Evolutionary conservation across 2,797 vertebrate species (phyloP).

Genomic region (Brachymystax lenok): DNA sequence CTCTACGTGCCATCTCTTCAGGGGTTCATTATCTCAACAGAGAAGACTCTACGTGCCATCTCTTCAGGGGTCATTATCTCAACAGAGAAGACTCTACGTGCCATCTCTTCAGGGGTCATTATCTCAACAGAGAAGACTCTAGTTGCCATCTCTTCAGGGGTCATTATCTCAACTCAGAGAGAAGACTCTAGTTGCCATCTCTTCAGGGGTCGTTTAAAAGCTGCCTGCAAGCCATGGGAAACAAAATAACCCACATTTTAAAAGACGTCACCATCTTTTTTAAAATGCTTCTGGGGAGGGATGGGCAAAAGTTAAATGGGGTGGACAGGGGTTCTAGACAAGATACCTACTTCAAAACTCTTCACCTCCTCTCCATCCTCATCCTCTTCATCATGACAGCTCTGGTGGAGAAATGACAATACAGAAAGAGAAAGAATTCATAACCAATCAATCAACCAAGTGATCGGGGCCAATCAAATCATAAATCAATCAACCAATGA

Average conservation of each 20-base stretch:
- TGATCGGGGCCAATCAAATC: not conserved
- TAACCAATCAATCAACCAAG: not conserved
- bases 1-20: too few relatives aligned
- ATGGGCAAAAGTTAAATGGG: constrained; percentile 63
- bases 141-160: too few relatives aligned
- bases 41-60: constrained; percentile 60
- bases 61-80: constrained; percentile 14
- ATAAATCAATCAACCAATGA: not conserved
- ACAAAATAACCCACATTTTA: constrained; percentile 59
- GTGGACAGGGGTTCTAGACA: constrained; percentile 5
- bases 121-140: too few relatives aligned
- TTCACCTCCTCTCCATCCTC: constrained; percentile 94
- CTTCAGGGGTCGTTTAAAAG: not conserved
- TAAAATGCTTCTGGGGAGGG: constrained; percentile 36
- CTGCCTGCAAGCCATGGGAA: constrained; percentile 66
- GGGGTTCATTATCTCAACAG: too few relatives aligned
- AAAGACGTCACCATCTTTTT: constrained; percentile 10
- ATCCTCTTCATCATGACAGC: constrained; percentile 94
- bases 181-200: constrained; percentile 60
- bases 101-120: too few relatives aligned
- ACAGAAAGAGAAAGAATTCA: not conserved
- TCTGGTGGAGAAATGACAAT: constrained; percentile 71
- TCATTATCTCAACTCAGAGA: not conserved
- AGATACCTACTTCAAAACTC: constrained; percentile 90
- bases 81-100: too few relatives aligned